phyloP scores from a whole-genome alignment of 2,113 vertebrate species.

The Clinocottus analis region DNA sequence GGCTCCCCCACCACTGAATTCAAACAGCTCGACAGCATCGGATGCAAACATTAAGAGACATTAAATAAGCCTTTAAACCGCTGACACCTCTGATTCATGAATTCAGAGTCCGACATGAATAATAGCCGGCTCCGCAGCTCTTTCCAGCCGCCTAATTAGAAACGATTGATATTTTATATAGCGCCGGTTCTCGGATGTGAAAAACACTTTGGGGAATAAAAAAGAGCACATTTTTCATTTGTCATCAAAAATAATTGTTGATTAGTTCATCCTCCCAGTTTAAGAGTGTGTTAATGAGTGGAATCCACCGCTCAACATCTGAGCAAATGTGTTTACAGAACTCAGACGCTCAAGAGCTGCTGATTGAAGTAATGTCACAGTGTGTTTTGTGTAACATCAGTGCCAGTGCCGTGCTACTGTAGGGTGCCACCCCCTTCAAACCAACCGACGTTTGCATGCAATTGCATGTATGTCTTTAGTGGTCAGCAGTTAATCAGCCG shows the following conservation, averaged over 20 bases:
- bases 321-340: background rate
- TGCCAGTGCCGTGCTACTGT: background rate
- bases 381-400: background rate
- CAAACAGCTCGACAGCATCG: background rate
- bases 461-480: background rate
- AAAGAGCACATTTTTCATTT: background rate
- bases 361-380: background rate
- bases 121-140: background rate
- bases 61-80: background rate
- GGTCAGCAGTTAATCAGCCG: background rate
- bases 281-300: constrained; percentile 8
- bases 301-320: constrained; percentile 7
- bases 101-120: background rate
- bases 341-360: background rate
- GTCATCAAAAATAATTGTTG: background rate
- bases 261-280: constrained; percentile 8
- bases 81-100: constrained; percentile 5
- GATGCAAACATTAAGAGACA: background rate
- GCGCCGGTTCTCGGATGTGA: background rate
- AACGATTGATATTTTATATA: background rate
- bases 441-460: background rate
- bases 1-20: too few relatives aligned
- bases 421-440: background rate
- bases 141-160: constrained; percentile 3
- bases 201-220: background rate